phyloP scores from a whole-genome alignment of 2,113 vertebrate genomes.

The Sorex araneus region DNA sequence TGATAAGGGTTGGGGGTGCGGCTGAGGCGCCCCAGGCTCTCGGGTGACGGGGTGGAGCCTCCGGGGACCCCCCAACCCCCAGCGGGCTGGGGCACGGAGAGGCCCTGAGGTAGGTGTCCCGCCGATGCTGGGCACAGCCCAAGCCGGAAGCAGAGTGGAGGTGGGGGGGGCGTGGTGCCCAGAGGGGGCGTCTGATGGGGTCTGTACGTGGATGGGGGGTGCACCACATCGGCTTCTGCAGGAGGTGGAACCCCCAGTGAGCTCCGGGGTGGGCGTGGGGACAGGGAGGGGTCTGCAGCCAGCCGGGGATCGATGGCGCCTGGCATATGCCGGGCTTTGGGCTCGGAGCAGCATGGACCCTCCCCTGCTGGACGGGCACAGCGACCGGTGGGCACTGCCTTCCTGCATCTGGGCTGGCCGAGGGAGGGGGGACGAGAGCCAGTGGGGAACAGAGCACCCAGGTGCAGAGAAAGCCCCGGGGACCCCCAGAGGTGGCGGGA shows the following conservation, averaged over 20 bases:
- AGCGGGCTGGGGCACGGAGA: not conserved
- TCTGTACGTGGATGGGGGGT: too few species aligned
- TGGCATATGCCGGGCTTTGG: not conserved
- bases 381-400: too few species aligned
- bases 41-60: not conserved
- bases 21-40: too few species aligned
- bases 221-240: too few species aligned
- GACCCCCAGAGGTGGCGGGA: fast-evolving
- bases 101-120: not conserved
- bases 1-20: too few species aligned
- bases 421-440: not conserved
- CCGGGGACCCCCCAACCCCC: too few species aligned
- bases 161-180: too few species aligned
- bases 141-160: not conserved
- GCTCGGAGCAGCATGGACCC: not conserved
- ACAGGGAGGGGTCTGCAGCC: not conserved
- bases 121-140: not conserved
- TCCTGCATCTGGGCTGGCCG: fast-evolving
- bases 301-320: too few species aligned
- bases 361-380: not conserved
- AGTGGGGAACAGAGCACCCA: not conserved
- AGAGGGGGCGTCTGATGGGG: too few species aligned
- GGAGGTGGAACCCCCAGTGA: too few species aligned
- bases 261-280: not conserved
- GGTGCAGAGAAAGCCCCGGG: too few species aligned